Conservation (phyloP, 2,888 invertebrate genomes). For the Lasioglossum vierecki region DNA sequence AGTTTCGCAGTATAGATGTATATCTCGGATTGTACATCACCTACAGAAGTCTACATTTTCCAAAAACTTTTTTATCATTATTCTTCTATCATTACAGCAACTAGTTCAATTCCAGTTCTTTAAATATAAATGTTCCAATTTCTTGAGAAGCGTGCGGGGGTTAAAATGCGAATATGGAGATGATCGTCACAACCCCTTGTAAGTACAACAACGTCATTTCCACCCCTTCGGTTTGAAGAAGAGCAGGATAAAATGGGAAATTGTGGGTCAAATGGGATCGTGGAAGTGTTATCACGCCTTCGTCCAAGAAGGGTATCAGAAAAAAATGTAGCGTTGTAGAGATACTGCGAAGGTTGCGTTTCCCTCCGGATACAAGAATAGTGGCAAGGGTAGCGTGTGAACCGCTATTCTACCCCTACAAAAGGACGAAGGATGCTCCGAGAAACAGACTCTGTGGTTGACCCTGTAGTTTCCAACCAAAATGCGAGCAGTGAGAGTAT, state of each 20-base stretch:
- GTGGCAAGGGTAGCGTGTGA: background rate
- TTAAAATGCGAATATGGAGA: background rate
- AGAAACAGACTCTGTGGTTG: background rate
- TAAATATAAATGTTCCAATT: background rate
- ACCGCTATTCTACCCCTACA: background rate
- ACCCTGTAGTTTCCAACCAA: background rate
- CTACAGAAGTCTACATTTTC: background rate
- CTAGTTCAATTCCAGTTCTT: background rate
- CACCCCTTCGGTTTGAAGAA: background rate
- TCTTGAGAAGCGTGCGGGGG: background rate
- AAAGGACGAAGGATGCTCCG: background rate
- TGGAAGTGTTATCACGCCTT: background rate
- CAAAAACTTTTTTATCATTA: background rate
- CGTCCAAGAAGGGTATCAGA: background rate
- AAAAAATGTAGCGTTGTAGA: constrained; percentile 8
- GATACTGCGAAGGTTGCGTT: background rate
- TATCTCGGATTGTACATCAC: too few species aligned
- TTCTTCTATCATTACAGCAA: background rate
- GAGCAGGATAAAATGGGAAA: background rate
- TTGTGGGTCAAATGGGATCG: constrained; percentile 9
- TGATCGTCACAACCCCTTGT: background rate
- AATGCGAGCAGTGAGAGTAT: background rate
- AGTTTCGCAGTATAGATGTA: too few species aligned
- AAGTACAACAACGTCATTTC: background rate
- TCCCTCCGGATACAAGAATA: background rate